Conservation (phyloP, 2,797 vertebrate species). For the Lacerta viridis region DNA sequence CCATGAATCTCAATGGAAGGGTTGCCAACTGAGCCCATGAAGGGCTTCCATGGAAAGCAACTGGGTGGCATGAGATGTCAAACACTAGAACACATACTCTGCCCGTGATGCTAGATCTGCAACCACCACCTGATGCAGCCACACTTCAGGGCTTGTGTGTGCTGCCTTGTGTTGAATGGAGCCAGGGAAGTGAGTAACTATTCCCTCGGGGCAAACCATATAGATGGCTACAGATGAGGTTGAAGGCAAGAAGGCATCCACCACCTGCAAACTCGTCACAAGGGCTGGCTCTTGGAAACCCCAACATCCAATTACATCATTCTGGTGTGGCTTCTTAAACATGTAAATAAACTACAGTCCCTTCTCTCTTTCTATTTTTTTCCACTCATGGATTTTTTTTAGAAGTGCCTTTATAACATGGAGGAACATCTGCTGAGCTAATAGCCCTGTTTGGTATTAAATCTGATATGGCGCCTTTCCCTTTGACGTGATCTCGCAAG, state of each 20-base stretch:
- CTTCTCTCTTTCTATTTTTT: slow-evolving; percentile 48
- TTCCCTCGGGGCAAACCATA: neutral
- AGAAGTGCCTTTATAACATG: slow-evolving; percentile 51
- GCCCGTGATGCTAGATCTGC: neutral
- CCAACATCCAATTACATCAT: slow-evolving; percentile 36
- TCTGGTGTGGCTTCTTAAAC: slow-evolving; percentile 39
- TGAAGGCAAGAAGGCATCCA: neutral
- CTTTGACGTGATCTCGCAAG: slow-evolving; percentile 62
- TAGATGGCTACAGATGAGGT: neutral
- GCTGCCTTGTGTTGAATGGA: neutral
- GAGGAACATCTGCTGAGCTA: slow-evolving; percentile 68
- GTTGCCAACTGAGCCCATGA: neutral
- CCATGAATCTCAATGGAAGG: neutral
- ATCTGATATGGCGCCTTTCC: slow-evolving; percentile 61
- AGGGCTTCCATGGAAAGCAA: neutral
- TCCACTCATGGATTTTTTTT: slow-evolving; percentile 28
- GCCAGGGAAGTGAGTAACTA: neutral
- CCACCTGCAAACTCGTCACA: neutral
- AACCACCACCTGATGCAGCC: neutral
- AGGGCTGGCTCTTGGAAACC: neutral
- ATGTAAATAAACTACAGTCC: slow-evolving; percentile 47
- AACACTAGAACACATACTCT: neutral
- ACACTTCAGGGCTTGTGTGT: neutral
- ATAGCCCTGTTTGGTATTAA: slow-evolving; percentile 56
- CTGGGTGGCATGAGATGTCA: neutral